A percentile compares a stretch with the other conserved stretches of the same genome.
phyloP scores from a whole-genome alignment of 2,113 vertebrate species.

The Zingel zingel region DNA sequence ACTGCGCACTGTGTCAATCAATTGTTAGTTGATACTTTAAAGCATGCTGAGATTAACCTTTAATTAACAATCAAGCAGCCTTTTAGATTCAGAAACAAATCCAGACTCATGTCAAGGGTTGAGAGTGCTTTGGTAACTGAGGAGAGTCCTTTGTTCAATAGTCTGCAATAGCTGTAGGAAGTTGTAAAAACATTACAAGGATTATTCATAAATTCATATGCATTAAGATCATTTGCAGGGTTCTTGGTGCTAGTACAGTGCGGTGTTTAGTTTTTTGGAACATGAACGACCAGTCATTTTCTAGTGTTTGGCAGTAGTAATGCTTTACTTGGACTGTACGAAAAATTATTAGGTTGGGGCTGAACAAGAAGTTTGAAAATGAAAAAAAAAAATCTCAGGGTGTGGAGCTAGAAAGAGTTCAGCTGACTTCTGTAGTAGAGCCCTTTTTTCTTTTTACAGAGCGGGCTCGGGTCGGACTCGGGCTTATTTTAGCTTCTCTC shows the following conservation, averaged over 20 bases:
- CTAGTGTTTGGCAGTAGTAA: not conserved
- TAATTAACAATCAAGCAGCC: not conserved
- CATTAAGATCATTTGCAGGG: not conserved
- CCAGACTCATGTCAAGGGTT: not conserved
- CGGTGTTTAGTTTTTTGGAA: not conserved
- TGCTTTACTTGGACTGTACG: not conserved
- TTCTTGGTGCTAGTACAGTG: not conserved
- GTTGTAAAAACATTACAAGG: not conserved
- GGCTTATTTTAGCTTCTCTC: too few relatives aligned
- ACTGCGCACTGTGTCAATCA: not conserved
- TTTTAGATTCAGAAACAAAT: not conserved
- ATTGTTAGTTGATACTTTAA: not conserved
- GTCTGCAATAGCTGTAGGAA: not conserved
- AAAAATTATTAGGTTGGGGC: too few relatives aligned
- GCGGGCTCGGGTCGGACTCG: too few relatives aligned
- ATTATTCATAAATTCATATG: not conserved
- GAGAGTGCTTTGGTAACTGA: not conserved
- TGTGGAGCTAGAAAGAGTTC: not conserved
- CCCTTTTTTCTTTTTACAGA: too few relatives aligned
- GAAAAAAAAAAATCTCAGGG: too few relatives aligned
- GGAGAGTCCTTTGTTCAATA: not conserved
- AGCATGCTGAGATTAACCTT: not conserved
- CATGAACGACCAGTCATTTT: not conserved
- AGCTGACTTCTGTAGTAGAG: too few relatives aligned
- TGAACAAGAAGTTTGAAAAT: not conserved